These are phyloP conservation scores for Heliconius melpomene DNA, from an alignment of 1,140 invertebrate species.

Conservation along the genomic window DNA sequence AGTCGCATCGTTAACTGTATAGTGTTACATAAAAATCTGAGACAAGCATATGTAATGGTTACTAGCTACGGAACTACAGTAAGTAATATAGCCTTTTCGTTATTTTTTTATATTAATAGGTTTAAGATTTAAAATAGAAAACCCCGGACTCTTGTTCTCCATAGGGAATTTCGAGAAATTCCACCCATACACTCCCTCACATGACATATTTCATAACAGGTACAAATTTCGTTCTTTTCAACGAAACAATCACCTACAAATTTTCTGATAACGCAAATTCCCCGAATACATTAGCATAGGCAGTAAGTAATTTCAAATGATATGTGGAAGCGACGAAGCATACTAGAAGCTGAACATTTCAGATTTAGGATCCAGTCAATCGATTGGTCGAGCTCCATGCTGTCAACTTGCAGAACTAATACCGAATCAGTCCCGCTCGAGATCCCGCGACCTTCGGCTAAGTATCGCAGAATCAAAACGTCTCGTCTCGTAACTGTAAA, in stretches of 20 bases:
- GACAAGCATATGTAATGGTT: neutral
- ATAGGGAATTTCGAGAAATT: no score
- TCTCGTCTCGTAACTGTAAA: conserved; percentile 69
- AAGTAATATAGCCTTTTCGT: no score
- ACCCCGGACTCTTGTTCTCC: no score
- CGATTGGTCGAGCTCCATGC: conserved; percentile 28
- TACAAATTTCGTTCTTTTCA: neutral
- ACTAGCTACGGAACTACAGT: no score
- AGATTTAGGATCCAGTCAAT: conserved; percentile 4
- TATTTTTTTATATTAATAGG: no score
- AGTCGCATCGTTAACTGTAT: neutral
- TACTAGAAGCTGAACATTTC: neutral
- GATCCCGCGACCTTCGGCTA: conserved; percentile 72
- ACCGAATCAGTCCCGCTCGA: conserved; percentile 63
- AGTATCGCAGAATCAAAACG: conserved; percentile 68
- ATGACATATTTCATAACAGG: no score
- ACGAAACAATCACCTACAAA: no score
- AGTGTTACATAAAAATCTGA: neutral
- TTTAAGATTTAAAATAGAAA: no score
- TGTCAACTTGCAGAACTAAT: conserved; percentile 61
- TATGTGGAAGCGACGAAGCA: neutral
- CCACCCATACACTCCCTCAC: no score
- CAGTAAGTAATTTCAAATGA: neutral
- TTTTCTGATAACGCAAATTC: no score
- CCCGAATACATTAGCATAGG: neutral